Evolutionary conservation across 2,113 vertebrate genomes (phyloP).

Genomic region (Chlamydotis undulata): DNA sequence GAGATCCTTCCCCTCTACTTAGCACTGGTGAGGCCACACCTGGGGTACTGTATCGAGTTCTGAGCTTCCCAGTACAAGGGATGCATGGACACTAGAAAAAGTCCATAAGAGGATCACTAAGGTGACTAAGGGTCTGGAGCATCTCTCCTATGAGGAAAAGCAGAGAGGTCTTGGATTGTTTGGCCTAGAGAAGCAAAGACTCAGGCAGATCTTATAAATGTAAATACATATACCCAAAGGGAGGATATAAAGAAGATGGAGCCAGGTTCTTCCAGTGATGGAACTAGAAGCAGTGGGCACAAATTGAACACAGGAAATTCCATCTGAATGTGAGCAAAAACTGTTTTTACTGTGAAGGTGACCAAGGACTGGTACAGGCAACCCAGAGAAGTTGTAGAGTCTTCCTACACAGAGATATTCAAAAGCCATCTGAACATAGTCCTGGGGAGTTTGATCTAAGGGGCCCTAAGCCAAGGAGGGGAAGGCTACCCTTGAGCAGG

Average conservation of each 20-base stretch:
- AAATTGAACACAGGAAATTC: background rate
- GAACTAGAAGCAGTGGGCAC: background rate
- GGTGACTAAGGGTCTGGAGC: background rate
- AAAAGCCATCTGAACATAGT: background rate
- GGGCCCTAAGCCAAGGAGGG: no score
- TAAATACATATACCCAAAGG: background rate
- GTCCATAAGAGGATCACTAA: background rate
- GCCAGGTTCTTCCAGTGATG: background rate
- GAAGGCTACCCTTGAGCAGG: background rate
- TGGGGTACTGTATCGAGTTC: no score
- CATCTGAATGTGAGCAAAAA: background rate
- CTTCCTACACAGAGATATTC: background rate
- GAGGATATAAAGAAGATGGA: background rate
- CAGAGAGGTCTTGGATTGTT: background rate
- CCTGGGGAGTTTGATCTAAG: background rate
- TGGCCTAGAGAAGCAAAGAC: background rate
- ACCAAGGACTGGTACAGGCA: background rate
- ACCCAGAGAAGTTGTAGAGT: background rate
- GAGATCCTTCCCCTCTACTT: background rate
- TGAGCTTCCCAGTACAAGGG: background rate
- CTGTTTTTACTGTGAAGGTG: background rate
- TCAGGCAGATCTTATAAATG: background rate
- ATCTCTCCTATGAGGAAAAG: background rate
- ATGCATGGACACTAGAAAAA: background rate
- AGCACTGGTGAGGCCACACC: background rate